phyloP scores from a whole-genome alignment of 2,888 invertebrate species.

The Bombylius discolor region DNA sequence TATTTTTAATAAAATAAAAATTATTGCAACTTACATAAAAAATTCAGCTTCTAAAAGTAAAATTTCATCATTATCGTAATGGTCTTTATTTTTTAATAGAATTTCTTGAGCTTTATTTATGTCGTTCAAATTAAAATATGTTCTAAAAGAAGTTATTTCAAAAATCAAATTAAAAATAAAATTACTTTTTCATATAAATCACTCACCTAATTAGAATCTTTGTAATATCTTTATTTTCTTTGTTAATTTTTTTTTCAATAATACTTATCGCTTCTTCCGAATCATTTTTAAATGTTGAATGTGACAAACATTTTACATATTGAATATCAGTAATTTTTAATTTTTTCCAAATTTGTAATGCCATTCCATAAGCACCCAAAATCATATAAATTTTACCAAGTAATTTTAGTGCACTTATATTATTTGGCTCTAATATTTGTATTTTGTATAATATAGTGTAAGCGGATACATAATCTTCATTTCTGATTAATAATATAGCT shows the following conservation, averaged over 20 bases:
- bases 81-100: constrained; percentile 1
- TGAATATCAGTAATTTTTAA: constrained; percentile 15
- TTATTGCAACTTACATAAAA: constrained; percentile 19
- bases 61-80: background rate
- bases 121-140: constrained; percentile 22
- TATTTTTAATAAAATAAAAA: background rate
- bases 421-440: constrained; percentile 33
- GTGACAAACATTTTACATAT: constrained; percentile 25
- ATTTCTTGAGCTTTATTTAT: constrained; percentile 12
- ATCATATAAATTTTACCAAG: constrained; percentile 38
- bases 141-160: constrained; percentile 27
- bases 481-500: constrained; percentile 42
- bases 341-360: constrained; percentile 23
- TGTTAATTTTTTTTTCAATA: background rate
- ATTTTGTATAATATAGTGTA: constrained; percentile 38
- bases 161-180: too few relatives aligned
- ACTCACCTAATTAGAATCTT: background rate
- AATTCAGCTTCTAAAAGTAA: constrained; percentile 21
- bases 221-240: background rate
- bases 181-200: too few relatives aligned
- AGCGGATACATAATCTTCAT: constrained; percentile 43
- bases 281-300: constrained; percentile 17
- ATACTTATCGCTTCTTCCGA: constrained; percentile 38
- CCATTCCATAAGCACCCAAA: constrained; percentile 41
- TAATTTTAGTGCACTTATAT: constrained; percentile 38